These are phyloP conservation scores for Gopherus flavomarginatus DNA, from an alignment of 2,113 vertebrate genomes.

Conservation along the genomic window DNA sequence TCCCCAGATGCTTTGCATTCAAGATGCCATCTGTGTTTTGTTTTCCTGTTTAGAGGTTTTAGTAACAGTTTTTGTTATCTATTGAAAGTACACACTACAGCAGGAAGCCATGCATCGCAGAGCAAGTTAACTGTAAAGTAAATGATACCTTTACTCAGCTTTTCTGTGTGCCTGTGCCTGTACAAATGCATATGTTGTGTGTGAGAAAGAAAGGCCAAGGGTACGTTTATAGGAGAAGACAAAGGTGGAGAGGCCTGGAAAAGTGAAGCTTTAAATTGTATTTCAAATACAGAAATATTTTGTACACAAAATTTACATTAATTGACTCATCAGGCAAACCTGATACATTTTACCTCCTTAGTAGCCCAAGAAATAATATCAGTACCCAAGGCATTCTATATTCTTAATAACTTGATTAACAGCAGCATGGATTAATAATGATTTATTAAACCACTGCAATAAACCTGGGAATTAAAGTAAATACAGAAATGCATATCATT, in stretches of 20 bases:
- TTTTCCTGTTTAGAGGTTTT: slow-evolving; percentile 77
- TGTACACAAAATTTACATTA: not conserved
- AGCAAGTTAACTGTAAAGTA: slow-evolving; percentile 59
- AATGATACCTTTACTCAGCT: slow-evolving; percentile 8
- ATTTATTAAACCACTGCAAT: slow-evolving; percentile 74
- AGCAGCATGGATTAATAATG: slow-evolving; percentile 75
- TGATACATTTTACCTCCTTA: slow-evolving; percentile 8
- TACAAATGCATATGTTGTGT: not conserved
- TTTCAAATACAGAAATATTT: not conserved
- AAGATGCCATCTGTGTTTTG: slow-evolving; percentile 77
- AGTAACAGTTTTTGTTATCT: slow-evolving; percentile 77
- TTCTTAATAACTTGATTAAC: slow-evolving; percentile 74
- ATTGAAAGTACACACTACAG: slow-evolving; percentile 76
- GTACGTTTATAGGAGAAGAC: not conserved
- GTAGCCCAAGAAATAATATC: slow-evolving; percentile 22
- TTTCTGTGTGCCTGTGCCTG: not conserved
- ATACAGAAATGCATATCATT: slow-evolving; percentile 63
- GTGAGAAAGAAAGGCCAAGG: not conserved
- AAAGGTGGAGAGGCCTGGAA: not conserved
- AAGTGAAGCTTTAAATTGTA: not conserved
- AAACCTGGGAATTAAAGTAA: slow-evolving; percentile 72
- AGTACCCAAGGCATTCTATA: slow-evolving; percentile 28
- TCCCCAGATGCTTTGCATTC: slow-evolving; percentile 76
- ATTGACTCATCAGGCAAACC: not conserved
- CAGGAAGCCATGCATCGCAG: slow-evolving; percentile 65